Evolutionary conservation across 1,140 invertebrate species (phyloP).

Genomic region (Drosophila teissieri): DNA sequence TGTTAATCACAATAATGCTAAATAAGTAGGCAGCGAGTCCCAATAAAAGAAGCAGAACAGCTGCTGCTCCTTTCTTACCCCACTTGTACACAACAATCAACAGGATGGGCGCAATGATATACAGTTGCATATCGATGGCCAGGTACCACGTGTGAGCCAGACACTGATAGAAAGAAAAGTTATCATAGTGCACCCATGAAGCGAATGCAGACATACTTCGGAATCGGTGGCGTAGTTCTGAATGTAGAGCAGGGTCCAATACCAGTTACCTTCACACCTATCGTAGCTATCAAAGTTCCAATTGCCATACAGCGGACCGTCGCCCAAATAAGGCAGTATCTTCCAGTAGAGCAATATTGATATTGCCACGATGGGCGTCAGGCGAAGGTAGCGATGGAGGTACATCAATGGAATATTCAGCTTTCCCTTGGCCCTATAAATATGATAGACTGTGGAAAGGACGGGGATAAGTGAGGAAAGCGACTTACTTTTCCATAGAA

Average conservation of each 20-base stretch:
- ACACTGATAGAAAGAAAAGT: conserved; percentile 86
- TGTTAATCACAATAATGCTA: conserved; percentile 53
- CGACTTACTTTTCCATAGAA: conserved; percentile 87
- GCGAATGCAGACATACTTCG: conserved; percentile 18
- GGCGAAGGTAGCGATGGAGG: conserved; percentile 68
- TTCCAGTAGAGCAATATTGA: conserved; percentile 53
- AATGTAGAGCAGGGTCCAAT: conserved; percentile 57
- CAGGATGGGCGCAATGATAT: conserved; percentile 90
- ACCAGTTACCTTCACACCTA: conserved; percentile 53
- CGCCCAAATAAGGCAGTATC: conserved; percentile 47
- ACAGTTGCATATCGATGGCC: conserved; percentile 93
- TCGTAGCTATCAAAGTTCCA: conserved; percentile 69
- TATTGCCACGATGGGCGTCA: conserved; percentile 58
- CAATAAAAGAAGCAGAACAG: conserved; percentile 35
- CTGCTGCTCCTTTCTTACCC: conserved; percentile 73
- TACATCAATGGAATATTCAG: conserved; percentile 72
- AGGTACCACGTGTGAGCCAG: conserved; percentile 95
- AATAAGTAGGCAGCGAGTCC: conserved; percentile 48
- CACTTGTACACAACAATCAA: conserved; percentile 88
- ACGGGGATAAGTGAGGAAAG: not conserved
- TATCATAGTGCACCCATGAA: not conserved
- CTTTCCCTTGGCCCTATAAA: conserved; percentile 52
- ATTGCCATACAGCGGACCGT: conserved; percentile 50
- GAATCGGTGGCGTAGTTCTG: conserved; percentile 59
- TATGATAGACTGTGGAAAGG: not conserved